These are phyloP conservation scores for Euura lappo DNA, from an alignment of 1,140 invertebrate species.

Conservation along the genomic window DNA sequence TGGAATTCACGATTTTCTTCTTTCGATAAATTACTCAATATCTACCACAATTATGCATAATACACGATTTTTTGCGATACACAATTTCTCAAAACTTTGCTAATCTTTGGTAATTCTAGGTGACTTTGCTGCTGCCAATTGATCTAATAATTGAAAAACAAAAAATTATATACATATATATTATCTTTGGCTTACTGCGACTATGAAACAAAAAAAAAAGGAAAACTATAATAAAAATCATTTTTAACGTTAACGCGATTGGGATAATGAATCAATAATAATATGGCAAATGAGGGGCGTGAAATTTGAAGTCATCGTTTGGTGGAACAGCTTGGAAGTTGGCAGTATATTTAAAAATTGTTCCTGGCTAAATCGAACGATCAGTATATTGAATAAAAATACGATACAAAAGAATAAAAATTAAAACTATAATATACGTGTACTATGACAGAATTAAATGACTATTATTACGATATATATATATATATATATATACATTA, in stretches of 20 bases:
- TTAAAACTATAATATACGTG: too few species aligned
- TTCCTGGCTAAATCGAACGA: slow-evolving; percentile 4
- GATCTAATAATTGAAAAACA: too few species aligned
- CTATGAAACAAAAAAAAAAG: background rate
- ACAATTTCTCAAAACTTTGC: too few species aligned
- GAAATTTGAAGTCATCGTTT: background rate
- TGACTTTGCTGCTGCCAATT: too few species aligned
- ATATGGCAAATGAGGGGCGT: background rate
- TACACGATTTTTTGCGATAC: too few species aligned
- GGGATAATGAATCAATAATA: background rate
- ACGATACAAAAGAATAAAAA: too few species aligned
- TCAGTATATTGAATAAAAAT: background rate
- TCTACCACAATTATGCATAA: too few species aligned
- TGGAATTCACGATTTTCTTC: too few species aligned
- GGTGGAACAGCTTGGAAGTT: background rate
- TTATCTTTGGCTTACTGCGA: too few species aligned
- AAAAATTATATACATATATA: too few species aligned
- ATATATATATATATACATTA: background rate
- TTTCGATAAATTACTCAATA: too few species aligned
- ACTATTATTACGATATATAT: background rate
- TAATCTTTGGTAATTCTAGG: too few species aligned
- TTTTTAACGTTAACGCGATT: background rate
- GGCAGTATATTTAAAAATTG: background rate
- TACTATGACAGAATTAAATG: background rate
- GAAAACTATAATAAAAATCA: background rate